These are phyloP conservation scores for fruit fly (Drosophila melanogaster) DNA, from an alignment of 1,140 invertebrate genomes.

Conservation along the genomic window Release_6_plus_ISO1_MT NT_033779.5:21024501-21025000, in stretches of 20 bases:
- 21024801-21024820: constrained; percentile 54
- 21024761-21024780: constrained; percentile 55
- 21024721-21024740: constrained; percentile 15
- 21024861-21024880: constrained; percentile 58
- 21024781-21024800: constrained; percentile 5
- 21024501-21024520: constrained; percentile 12
- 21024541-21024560: constrained; percentile 25
- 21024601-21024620: constrained; percentile 23
- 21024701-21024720: constrained; percentile 65
- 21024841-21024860: constrained; percentile 26
- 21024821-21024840: constrained; percentile 10
- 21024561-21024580: constrained; percentile 9
- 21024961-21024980: constrained; percentile 82
- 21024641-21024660: constrained; percentile 51
- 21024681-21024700: constrained; percentile 76
- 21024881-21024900: constrained; percentile 73
- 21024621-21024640: neutral
- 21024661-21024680: constrained; percentile 72
- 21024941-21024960: constrained; percentile 78
- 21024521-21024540: constrained; percentile 38
- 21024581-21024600: constrained; percentile 56
- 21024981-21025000: constrained; percentile 58
- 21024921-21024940: constrained; percentile 82
- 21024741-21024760: constrained; percentile 46
- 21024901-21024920: constrained; percentile 82